Percentiles rank a stretch among this genome's conserved stretches.
Conservation (phyloP, 2,113 vertebrate species). For the Podilymbus podiceps region DNA sequence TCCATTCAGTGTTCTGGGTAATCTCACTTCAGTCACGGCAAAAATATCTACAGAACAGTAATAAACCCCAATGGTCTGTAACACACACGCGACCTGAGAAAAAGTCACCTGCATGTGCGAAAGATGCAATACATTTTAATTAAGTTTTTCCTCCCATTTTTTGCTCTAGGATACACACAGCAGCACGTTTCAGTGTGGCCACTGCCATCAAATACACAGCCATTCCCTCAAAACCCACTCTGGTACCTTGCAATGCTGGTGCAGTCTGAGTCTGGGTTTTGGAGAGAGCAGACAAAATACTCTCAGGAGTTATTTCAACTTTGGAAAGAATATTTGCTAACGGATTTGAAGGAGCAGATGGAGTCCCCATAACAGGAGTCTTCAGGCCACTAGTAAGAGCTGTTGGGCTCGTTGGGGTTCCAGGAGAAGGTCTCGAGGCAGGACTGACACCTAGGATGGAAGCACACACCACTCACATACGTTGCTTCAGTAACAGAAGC, state of each 20-base stretch:
- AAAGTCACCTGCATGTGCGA: not conserved
- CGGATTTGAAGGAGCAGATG: conserved; percentile 72
- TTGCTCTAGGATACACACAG: not conserved
- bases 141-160: not conserved
- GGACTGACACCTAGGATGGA: conserved; percentile 84
- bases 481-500: rapidly evolving
- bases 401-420: conserved; percentile 85
- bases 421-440: conserved; percentile 85
- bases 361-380: conserved; percentile 72
- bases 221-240: not conserved
- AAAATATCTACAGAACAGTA: not conserved
- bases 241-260: conserved; percentile 81
- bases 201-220: not conserved
- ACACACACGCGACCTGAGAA: not conserved
- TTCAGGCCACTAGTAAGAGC: conserved; percentile 79
- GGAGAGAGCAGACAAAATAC: conserved; percentile 90
- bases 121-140: rapidly evolving
- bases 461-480: not conserved
- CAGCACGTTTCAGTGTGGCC: rapidly evolving
- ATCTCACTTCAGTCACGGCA: rapidly evolving
- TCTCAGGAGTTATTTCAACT: conserved; percentile 94
- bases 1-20: rapidly evolving
- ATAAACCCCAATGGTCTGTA: not conserved
- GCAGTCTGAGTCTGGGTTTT: conserved; percentile 88
- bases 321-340: conserved; percentile 94